phyloP scores from a whole-genome alignment of 2,888 invertebrate genomes.

The Leptopilina drosophilae region DNA sequence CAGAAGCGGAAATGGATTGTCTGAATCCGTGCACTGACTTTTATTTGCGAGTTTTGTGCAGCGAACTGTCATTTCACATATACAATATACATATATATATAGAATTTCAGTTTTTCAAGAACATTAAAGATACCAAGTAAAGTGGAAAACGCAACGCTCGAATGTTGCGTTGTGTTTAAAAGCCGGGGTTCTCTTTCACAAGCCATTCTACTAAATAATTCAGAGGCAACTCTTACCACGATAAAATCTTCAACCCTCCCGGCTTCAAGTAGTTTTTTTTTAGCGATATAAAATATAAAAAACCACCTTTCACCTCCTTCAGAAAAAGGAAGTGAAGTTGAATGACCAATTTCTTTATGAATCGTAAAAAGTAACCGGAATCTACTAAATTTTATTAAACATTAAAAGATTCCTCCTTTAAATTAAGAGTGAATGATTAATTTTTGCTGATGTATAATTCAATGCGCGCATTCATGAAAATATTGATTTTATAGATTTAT shows the following conservation, averaged over 20 bases:
- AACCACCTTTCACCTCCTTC: constrained; percentile 31
- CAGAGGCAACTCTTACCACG: constrained; percentile 36
- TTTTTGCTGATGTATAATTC: too few relatives aligned
- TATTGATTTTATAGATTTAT: too few relatives aligned
- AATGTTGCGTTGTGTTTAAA: constrained; percentile 32
- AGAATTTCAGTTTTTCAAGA: constrained; percentile 19
- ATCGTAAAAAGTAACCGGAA: not conserved
- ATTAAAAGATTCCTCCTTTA: too few relatives aligned
- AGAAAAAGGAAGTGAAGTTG: not conserved
- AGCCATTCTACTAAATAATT: constrained; percentile 39
- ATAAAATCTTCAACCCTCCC: constrained; percentile 38
- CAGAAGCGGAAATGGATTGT: constrained; percentile 2
- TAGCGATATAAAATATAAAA: too few relatives aligned
- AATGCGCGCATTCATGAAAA: too few relatives aligned
- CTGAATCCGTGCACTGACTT: not conserved
- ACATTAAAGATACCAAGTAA: constrained; percentile 30
- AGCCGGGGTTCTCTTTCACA: constrained; percentile 33
- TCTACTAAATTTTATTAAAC: too few relatives aligned
- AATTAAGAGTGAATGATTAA: too few relatives aligned
- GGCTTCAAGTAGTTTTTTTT: constrained; percentile 24
- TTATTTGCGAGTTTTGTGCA: constrained; percentile 17
- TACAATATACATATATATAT: not conserved
- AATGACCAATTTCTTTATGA: not conserved
- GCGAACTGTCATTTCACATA: constrained; percentile 14
- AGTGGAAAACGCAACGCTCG: constrained; percentile 23